Base-by-base conservation (phyloP, 2,888 invertebrate species). In the Pandemis corylana region DNA sequence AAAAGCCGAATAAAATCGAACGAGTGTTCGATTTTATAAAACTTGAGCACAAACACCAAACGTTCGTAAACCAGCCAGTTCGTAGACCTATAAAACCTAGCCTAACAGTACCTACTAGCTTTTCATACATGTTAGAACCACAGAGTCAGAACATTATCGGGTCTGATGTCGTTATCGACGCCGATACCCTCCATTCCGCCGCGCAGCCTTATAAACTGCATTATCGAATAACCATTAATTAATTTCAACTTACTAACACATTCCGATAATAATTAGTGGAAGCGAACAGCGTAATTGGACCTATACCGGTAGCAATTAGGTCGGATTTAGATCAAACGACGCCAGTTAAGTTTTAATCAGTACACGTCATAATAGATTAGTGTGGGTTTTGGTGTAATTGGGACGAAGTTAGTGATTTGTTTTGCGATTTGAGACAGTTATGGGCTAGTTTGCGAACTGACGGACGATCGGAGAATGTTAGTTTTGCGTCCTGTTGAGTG, bases 241-340 rank as follows among this genome's bases (percentile, higher is more conserved):
- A 68, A 70, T 66, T 51, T 69, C 51, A 73, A 73, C 65, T 61
- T 69, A 62, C 49, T 49, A 65, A 36, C 46, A 73, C 68, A 61
- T 66, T 66, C 59, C 61, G 44, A 66, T 61, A 61, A 20, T 9
- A 74, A 74, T 70, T 65, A 69, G 28, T 6, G 42, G 36, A 59
- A 49, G 28, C 28, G 41, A 74, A 61, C 36, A 49, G 51, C 12
- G 28, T 59, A 59, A 61, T 66, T 59, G 49, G 69, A 66, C 61
- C 69, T 15, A 53, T 69, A 44, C 28, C 28, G 61, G 12, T 13
- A 44, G 20, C 59, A 61, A 66, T 66, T 70, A 69, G 74, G 69
- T 69, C 36, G 61, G 66, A 70, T 66, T 61, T 61, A 42, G 61
- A 62, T 68, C 68, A 51, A 66, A 72, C 65, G 20, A 64, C 13